Evolutionary conservation across 1,140 invertebrate species (phyloP).

Genomic region (Sycobia sp.): DNA sequence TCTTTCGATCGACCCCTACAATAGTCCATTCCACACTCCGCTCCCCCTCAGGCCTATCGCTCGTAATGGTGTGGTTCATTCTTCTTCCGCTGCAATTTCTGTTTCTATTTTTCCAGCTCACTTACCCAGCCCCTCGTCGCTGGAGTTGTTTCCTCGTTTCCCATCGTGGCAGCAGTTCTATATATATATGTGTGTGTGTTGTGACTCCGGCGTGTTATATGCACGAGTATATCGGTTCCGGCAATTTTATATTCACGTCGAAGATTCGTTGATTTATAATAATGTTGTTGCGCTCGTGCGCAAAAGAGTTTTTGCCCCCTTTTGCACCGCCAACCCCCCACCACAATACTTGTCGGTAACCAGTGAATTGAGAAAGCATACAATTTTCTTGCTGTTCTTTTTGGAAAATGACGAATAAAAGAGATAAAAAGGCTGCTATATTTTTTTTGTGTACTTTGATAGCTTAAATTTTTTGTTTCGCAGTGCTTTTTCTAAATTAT

Average conservation of each 20-base stretch:
- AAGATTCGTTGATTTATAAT: slow-evolving; percentile 55
- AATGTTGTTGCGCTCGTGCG: slow-evolving; percentile 51
- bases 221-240: slow-evolving; percentile 59
- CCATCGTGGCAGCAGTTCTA: too few relatives aligned
- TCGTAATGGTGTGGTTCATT: too few relatives aligned
- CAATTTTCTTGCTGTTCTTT: not conserved
- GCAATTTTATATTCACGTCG: slow-evolving; percentile 59
- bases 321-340: slow-evolving; percentile 13
- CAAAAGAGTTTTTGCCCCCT: slow-evolving; percentile 34
- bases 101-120: not conserved
- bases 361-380: slow-evolving; percentile 37
- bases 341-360: slow-evolving; percentile 36
- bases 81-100: slow-evolving; percentile 2
- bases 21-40: slow-evolving; percentile 31
- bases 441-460: too few relatives aligned
- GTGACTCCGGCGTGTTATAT: slow-evolving; percentile 48
- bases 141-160: slow-evolving; percentile 28
- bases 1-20: slow-evolving; percentile 40
- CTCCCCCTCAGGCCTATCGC: not conserved
- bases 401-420: too few relatives aligned
- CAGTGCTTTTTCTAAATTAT: too few relatives aligned
- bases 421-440: too few relatives aligned
- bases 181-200: too few relatives aligned
- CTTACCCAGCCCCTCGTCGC: not conserved
- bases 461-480: too few relatives aligned